These are phyloP conservation scores for Oenanthe oenanthe DNA, from an alignment of 2,113 vertebrate species.

Conservation along the genomic window DNA sequence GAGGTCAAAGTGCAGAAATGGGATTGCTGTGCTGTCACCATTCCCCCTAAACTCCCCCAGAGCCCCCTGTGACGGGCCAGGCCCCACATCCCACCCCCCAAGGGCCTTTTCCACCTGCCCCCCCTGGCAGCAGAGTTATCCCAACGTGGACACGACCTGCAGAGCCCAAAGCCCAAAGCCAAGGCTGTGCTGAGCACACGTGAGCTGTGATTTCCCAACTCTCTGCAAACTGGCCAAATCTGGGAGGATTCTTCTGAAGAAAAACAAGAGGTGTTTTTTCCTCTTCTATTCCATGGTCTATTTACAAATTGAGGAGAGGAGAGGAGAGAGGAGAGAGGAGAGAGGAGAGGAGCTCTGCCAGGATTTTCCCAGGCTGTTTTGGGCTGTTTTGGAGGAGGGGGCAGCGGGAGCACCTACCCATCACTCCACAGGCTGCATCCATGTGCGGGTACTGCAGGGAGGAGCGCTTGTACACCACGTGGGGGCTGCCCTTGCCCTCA, in stretches of 20 bases:
- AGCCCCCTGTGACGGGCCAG: neutral
- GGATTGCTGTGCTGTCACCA: too few species aligned
- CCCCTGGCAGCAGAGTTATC: neutral
- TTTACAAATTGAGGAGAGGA: neutral
- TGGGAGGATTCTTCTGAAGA: neutral
- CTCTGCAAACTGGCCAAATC: neutral
- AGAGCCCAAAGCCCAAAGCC: neutral
- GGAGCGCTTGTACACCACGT: constrained; percentile 96
- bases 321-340: too few species aligned
- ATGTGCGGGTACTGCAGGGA: constrained; percentile 94
- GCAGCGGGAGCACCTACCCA: constrained; percentile 76
- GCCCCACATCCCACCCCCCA: neutral
- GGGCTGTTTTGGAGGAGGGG: neutral
- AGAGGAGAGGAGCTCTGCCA: neutral
- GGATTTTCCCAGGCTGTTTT: neutral
- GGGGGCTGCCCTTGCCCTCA: constrained; percentile 87
- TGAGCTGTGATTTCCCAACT: neutral
- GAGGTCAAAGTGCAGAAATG: neutral
- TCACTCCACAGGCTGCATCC: constrained; percentile 94
- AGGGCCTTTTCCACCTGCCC: neutral
- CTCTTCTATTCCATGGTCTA: neutral
- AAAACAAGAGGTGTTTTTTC: neutral
- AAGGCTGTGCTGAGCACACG: neutral
- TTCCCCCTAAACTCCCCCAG: rapidly evolving
- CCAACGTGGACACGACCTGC: neutral